phyloP scores from a whole-genome alignment of 92 coral and sea anemone species.

The Pocillopora meandrina region DNA sequence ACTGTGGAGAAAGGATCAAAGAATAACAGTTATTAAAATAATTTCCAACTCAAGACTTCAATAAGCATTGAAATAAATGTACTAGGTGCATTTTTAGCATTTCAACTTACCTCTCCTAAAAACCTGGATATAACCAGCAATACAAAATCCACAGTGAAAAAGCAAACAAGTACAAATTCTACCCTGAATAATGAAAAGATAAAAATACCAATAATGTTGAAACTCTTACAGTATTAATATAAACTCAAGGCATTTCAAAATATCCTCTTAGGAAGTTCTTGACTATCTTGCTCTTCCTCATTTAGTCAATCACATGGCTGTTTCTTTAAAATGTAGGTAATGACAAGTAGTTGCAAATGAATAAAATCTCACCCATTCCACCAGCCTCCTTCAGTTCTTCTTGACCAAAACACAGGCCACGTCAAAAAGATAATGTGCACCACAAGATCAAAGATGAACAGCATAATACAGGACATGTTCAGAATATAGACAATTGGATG shows the following conservation, averaged over 20 bases:
- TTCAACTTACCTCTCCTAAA: conserved; percentile 54
- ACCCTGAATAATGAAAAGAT: conserved; percentile 53
- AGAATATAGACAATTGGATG: conserved; percentile 57
- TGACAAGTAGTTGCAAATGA: too few species aligned
- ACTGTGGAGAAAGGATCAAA: conserved; percentile 42
- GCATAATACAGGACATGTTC: conserved; percentile 67
- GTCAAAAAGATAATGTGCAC: conserved; percentile 80
- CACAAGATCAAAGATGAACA: conserved; percentile 81
- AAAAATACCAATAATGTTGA: neutral
- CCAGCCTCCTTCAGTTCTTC: conserved; percentile 78
- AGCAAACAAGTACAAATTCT: conserved; percentile 79
- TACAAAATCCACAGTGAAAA: conserved; percentile 67
- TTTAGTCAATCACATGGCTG: too few species aligned
- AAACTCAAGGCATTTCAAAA: too few species aligned
- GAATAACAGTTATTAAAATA: neutral
- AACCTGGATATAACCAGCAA: conserved; percentile 56
- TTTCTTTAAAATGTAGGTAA: too few species aligned
- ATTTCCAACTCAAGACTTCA: neutral
- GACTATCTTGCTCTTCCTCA: too few species aligned
- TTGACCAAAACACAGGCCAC: conserved; percentile 93
- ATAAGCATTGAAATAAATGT: neutral
- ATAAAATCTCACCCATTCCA: conserved; percentile 82
- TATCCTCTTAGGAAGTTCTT: too few species aligned
- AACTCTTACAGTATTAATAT: too few species aligned
- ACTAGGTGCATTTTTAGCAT: neutral